These are phyloP conservation scores for Anastrepha obliqua DNA, from an alignment of 1,140 invertebrate genomes.

Conservation along the genomic window DNA sequence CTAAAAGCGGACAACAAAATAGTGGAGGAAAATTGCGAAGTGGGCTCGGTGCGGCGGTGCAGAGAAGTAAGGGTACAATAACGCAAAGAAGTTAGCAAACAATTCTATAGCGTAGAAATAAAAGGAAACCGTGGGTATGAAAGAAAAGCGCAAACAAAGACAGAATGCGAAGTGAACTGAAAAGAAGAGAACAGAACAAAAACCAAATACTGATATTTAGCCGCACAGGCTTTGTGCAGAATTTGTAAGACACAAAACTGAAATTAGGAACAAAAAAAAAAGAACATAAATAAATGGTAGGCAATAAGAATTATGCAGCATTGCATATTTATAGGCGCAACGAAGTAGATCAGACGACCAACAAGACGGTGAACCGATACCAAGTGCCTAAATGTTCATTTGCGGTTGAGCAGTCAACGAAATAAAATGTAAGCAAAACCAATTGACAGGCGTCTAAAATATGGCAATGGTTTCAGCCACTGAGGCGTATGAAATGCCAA, in stretches of 20 bases:
- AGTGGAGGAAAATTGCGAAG: no score
- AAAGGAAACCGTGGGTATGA: neutral
- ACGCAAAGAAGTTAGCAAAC: neutral
- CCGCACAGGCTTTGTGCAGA: neutral
- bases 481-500: neutral
- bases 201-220: neutral
- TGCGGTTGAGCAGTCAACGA: neutral
- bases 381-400: no score
- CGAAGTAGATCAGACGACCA: neutral
- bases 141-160: neutral
- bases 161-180: neutral
- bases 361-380: neutral
- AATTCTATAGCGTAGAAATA: neutral
- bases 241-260: neutral
- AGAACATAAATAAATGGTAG: neutral
- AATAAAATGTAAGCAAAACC: neutral
- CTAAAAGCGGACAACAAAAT: constrained; percentile 27
- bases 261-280: neutral
- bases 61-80: neutral
- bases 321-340: neutral
- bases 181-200: neutral
- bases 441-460: neutral
- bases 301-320: neutral
- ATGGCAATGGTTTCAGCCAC: constrained; percentile 10
- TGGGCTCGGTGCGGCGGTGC: no score